These are phyloP conservation scores for Kryptopterus vitreolus DNA, from an alignment of 2,797 vertebrate species.

Conservation along the genomic window DNA sequence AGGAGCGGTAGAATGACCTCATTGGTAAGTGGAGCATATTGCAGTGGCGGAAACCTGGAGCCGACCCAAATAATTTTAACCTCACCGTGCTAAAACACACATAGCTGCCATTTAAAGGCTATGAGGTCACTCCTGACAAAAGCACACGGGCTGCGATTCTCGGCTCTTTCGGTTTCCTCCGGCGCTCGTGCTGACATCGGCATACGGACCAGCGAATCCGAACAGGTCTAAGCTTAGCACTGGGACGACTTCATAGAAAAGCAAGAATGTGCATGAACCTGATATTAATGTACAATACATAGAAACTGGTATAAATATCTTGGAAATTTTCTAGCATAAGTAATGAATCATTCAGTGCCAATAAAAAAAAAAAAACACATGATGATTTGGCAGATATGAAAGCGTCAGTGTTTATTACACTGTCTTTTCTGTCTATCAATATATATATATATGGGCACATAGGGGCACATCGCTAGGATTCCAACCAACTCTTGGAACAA, in stretches of 20 bases:
- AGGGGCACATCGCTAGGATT: not conserved
- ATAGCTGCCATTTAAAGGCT: slow-evolving; percentile 49
- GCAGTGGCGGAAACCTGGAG: slow-evolving; percentile 54
- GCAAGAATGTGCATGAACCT: not conserved
- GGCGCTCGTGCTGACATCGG: slow-evolving; percentile 7
- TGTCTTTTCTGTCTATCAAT: not conserved
- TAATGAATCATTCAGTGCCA: not conserved
- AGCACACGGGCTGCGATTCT: slow-evolving; percentile 17
- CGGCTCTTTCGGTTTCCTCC: slow-evolving; percentile 2
- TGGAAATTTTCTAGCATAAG: not conserved
- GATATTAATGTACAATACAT: not conserved
- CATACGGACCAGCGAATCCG: not conserved
- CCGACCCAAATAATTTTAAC: slow-evolving; percentile 52
- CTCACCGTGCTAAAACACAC: slow-evolving; percentile 46
- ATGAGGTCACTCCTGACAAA: slow-evolving; percentile 50
- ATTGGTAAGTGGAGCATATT: slow-evolving; percentile 50
- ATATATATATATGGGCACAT: not conserved
- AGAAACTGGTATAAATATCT: not conserved
- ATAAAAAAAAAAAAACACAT: slow-evolving; percentile 10
- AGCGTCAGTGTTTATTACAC: too few relatives aligned
- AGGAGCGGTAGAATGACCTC: slow-evolving; percentile 49
- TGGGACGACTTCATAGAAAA: not conserved
- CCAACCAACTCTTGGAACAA: not conserved
- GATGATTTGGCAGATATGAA: not conserved
- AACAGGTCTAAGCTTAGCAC: not conserved